Base-by-base conservation (phyloP, 2,113 vertebrate species). In the Hiodon tergisus region DNA sequence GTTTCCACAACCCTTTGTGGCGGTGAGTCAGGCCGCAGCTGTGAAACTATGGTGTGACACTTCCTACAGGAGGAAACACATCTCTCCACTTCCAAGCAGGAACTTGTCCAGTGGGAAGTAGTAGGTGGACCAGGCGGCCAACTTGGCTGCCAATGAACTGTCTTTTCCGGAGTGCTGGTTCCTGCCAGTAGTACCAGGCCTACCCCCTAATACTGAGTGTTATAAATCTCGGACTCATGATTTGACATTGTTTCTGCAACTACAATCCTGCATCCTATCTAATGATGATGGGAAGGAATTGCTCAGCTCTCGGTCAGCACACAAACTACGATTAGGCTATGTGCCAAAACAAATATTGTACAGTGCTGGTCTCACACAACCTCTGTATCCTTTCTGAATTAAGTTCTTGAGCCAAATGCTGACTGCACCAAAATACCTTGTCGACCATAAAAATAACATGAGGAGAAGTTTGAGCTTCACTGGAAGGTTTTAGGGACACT, bases 21-120 rank as follows among this genome's bases (percentile, higher is more conserved):
- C 58, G 59, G 6, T 62, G 58, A 67, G 77, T 81, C 81, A 82
- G 68, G 68, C 57, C 81, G 77, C 85, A 89, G 83, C 82, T 82
- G 71, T 72, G 57, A 74, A 11, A 71, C 77, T 78, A 61, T 77
- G 78, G 63, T 72, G 75, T 52, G 3, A 77, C 77, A 77, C 72
- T 78, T 87, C 82, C 87, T 84, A 76, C 80, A 75, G 63, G 73
- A 61, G 69, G 71, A 80, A 85, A 81, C 83, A 79, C 74, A 71
- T 71, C 60, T 52, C 74, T 78, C 68, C 54, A 17, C 63, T 63
- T 16, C 3, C 17, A n/a, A 55, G 9, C 53, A 1, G 4, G 54
- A 14, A 11, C 69, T 3, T 55, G 48, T 52, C 17, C 53, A 5
- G 53, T 17, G 61, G 54, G 52, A 53, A 16, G 4, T 55, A 7